Percentiles rank a stretch among this genome's conserved stretches.
Conservation (phyloP, 2,888 invertebrate genomes). For the Diaphora mendica region DNA sequence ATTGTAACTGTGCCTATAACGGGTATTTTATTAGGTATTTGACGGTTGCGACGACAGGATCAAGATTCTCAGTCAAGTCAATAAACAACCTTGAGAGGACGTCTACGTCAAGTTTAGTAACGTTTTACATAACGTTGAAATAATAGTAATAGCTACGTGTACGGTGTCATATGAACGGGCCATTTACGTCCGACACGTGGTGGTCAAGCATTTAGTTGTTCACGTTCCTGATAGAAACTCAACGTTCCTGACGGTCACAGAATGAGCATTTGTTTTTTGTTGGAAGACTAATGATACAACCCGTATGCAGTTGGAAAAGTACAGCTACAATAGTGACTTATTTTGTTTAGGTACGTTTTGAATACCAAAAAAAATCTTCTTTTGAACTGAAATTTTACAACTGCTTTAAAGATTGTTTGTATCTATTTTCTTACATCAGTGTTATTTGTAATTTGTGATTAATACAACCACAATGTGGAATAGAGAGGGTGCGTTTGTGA, state of each 20-base stretch:
- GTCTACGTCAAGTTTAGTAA: slow-evolving; percentile 5
- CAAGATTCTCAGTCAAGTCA: neutral
- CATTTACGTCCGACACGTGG: slow-evolving; percentile 12
- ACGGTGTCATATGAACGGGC: slow-evolving; percentile 11
- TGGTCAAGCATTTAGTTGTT: neutral
- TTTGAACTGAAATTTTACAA: too few species aligned
- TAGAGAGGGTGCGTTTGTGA: too few species aligned
- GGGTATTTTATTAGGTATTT: neutral
- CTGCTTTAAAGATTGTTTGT: too few species aligned
- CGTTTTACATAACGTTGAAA: slow-evolving; percentile 7
- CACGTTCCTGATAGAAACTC: slow-evolving; percentile 14
- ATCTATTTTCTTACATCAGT: too few species aligned
- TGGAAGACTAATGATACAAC: neutral
- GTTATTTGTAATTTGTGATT: too few species aligned
- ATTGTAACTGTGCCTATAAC: neutral
- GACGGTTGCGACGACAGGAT: neutral
- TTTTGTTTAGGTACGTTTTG: too few species aligned
- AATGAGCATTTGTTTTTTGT: slow-evolving; percentile 3
- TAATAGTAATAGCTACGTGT: neutral
- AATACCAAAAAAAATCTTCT: too few species aligned
- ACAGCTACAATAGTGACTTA: neutral
- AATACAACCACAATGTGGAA: too few species aligned
- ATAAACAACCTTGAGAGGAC: slow-evolving; percentile 7
- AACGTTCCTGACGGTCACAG: neutral
- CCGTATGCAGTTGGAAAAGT: neutral